A percentile compares a stretch with the other conserved stretches of the same genome.
Conservation (phyloP, 2,888 invertebrate genomes). For the Orchesella flavescens region DNA sequence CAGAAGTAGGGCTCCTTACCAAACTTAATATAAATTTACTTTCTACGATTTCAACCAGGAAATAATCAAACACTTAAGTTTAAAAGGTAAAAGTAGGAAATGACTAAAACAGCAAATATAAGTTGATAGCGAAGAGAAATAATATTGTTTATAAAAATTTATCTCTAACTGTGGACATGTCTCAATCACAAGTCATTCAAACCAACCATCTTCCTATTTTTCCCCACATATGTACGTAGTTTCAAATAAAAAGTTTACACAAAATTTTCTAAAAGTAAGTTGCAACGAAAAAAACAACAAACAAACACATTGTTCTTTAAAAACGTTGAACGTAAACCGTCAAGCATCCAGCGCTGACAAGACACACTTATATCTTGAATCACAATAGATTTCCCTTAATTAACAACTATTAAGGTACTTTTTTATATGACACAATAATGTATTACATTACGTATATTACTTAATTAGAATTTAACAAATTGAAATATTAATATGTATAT, state of each 20-base stretch:
- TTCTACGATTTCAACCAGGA: no score
- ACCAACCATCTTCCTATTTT: background rate
- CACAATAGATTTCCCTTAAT: conserved; percentile 58
- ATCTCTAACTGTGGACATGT: no score
- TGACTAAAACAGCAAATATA: background rate
- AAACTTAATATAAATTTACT: no score
- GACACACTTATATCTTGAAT: conserved; percentile 31
- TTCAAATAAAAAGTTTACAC: no score
- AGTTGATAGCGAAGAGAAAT: background rate
- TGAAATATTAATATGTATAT: no score
- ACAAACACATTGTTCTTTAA: background rate
- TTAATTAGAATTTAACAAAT: no score
- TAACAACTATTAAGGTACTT: conserved; percentile 57
- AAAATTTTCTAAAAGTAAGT: no score
- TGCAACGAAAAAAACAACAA: background rate
- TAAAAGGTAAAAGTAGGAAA: background rate
- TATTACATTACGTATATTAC: conserved; percentile 2
- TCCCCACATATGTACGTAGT: no score
- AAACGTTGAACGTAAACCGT: conserved; percentile 23
- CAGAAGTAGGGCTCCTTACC: no score
- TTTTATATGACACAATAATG: conserved; percentile 50
- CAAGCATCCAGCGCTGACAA: conserved; percentile 56
- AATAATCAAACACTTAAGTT: no score
- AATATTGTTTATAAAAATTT: no score
- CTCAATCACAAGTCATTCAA: background rate